Evolutionary conservation across 2,113 vertebrate genomes (phyloP).

Genomic region (cattle (Bos taurus)): DNA sequence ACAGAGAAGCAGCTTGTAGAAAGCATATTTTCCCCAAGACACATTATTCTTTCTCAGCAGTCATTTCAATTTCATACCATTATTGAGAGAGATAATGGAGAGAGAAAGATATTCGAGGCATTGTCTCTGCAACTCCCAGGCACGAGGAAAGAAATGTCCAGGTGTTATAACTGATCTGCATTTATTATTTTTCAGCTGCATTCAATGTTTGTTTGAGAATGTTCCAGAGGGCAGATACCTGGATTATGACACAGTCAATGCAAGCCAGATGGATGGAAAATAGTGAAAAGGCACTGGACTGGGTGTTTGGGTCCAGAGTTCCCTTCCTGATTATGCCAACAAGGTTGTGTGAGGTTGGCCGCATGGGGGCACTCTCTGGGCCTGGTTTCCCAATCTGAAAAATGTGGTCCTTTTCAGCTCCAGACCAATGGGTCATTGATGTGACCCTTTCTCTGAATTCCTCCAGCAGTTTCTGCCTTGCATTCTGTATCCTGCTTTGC

Average conservation of each 20-base stretch:
- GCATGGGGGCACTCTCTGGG: not conserved
- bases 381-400: not conserved
- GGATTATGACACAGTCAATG: not conserved
- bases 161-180: not conserved
- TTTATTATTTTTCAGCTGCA: conserved; percentile 32
- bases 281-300: not conserved
- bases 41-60: not conserved
- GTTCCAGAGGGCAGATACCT: not conserved
- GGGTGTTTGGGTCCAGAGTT: not conserved
- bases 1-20: not conserved
- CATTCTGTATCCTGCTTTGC: not conserved
- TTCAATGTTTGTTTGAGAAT: not conserved
- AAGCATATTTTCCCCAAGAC: not conserved
- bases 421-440: not conserved
- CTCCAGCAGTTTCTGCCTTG: not conserved
- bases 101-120: not conserved
- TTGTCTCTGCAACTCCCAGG: conserved; percentile 19
- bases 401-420: not conserved
- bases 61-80: conserved; percentile 37
- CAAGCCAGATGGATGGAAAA: not conserved
- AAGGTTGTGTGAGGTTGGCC: not conserved
- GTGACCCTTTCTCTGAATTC: not conserved
- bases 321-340: not conserved
- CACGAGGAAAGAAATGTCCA: conserved; percentile 18
- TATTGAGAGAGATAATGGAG: conserved; percentile 17